Percentiles rank a stretch among this genome's conserved stretches.
These are phyloP conservation scores for Mallateleia sp. DNA, from an alignment of 2,888 invertebrate genomes.

Conservation along the genomic window DNA sequence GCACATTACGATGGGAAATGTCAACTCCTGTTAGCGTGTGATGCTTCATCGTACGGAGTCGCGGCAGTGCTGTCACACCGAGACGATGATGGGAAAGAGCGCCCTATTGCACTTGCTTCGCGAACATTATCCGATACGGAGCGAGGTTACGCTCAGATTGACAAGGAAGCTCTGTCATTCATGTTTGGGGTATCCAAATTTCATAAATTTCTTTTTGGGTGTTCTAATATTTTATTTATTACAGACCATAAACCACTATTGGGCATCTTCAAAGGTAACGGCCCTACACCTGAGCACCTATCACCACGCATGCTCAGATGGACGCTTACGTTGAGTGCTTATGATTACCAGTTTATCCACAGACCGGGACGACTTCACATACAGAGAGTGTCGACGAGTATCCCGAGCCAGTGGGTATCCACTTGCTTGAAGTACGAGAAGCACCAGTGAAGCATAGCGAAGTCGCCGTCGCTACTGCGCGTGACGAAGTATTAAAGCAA, in stretches of 20 bases:
- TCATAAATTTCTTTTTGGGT: too few relatives aligned
- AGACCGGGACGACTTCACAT: not conserved
- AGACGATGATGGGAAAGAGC: not conserved
- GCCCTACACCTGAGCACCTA: conserved; percentile 29
- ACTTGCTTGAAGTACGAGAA: conserved; percentile 25
- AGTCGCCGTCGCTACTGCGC: not conserved
- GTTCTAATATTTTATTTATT: too few relatives aligned
- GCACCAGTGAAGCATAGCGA: conserved; percentile 13
- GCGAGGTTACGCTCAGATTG: too few relatives aligned
- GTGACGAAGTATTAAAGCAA: not conserved
- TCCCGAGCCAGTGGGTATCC: conserved; percentile 31
- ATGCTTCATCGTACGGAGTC: conserved; percentile 22
- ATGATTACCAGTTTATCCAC: conserved; percentile 21
- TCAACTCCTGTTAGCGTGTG: conserved; percentile 2
- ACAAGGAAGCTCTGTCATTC: too few relatives aligned
- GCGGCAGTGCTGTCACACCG: conserved; percentile 7
- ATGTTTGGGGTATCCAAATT: not conserved
- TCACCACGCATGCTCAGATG: conserved; percentile 42
- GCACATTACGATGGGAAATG: conserved; percentile 1
- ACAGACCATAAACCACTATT: too few relatives aligned
- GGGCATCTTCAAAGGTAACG: conserved; percentile 27
- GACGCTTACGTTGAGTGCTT: conserved; percentile 12
- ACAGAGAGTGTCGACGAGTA: not conserved
- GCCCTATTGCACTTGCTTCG: not conserved
- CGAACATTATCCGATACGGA: conserved; percentile 1